phyloP scores from a whole-genome alignment of 1,140 invertebrate species.

The Aphelinus certus region DNA sequence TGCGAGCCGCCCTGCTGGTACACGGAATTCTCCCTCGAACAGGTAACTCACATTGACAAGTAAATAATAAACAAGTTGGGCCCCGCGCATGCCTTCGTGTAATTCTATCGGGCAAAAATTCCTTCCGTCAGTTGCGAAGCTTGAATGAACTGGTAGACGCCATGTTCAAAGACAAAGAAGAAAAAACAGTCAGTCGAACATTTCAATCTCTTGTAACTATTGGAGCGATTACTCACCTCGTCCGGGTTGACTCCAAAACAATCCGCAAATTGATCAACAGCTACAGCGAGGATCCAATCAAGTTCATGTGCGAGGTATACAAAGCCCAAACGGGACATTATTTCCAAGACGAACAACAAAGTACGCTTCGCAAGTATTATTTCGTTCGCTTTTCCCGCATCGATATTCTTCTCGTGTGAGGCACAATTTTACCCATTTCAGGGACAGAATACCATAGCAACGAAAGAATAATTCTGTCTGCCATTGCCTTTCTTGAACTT shows the following conservation, averaged over 20 bases:
- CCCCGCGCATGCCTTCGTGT: no score
- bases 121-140: slow-evolving; percentile 39
- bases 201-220: slow-evolving; percentile 47
- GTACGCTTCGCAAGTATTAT: slow-evolving; percentile 42
- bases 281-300: slow-evolving; percentile 45
- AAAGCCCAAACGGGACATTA: slow-evolving; percentile 54
- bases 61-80: not conserved
- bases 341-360: slow-evolving; percentile 55
- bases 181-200: slow-evolving; percentile 50
- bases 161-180: slow-evolving; percentile 52
- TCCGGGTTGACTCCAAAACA: slow-evolving; percentile 45
- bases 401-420: no score
- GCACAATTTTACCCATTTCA: slow-evolving; percentile 42
- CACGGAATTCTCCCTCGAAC: slow-evolving; percentile 57
- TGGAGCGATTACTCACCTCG: slow-evolving; percentile 54
- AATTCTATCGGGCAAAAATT: not conserved
- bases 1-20: slow-evolving; percentile 55
- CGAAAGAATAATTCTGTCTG: slow-evolving; percentile 57
- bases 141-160: slow-evolving; percentile 50
- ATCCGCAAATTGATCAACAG: slow-evolving; percentile 48
- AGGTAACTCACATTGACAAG: slow-evolving; percentile 48
- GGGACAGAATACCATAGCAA: slow-evolving; percentile 55
- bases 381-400: slow-evolving; percentile 10
- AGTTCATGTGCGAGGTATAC: slow-evolving; percentile 58
- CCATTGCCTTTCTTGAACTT: slow-evolving; percentile 58